Percentiles rank a stretch among this genome's conserved stretches.
These are phyloP conservation scores for Idris sp. DNA, from an alignment of 1,140 invertebrate genomes.

Conservation along the genomic window DNA sequence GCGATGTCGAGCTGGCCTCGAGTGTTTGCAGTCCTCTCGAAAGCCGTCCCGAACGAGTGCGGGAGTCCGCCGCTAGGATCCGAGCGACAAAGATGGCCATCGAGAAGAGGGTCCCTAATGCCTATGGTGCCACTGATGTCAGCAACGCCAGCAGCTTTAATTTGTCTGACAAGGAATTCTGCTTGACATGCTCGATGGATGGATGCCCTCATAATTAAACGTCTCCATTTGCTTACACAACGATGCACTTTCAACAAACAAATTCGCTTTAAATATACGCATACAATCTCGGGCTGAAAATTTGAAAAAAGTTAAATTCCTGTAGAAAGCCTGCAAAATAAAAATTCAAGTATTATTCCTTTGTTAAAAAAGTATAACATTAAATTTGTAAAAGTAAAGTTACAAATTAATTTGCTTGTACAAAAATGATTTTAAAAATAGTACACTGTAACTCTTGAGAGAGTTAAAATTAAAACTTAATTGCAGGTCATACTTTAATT, in stretches of 20 bases:
- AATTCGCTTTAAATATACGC: not conserved
- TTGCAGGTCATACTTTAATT: no score
- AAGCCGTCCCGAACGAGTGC: slow-evolving; percentile 63
- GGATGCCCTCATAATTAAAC: slow-evolving; percentile 37
- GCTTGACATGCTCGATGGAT: slow-evolving; percentile 42
- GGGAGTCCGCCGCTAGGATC: slow-evolving; percentile 52
- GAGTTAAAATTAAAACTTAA: no score
- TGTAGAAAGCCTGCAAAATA: no score
- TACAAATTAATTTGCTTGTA: no score
- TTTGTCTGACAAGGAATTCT: slow-evolving; percentile 61
- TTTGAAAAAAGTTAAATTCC: no score
- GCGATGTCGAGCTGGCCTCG: slow-evolving; percentile 62
- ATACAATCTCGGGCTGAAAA: no score
- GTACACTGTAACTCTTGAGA: no score
- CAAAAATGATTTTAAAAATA: slow-evolving; percentile 2
- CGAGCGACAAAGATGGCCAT: slow-evolving; percentile 26
- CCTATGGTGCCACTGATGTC: slow-evolving; percentile 47
- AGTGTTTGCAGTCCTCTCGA: slow-evolving; percentile 74
- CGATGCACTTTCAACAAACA: not conserved
- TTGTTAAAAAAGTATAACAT: no score
- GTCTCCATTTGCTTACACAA: slow-evolving; percentile 10
- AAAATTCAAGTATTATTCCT: no score
- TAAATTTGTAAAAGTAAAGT: no score
- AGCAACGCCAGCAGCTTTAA: slow-evolving; percentile 56
- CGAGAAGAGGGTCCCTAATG: slow-evolving; percentile 12